Evolutionary conservation across 1,140 invertebrate genomes (phyloP).

Genomic region (Helicorthomorpha holstii): DNA sequence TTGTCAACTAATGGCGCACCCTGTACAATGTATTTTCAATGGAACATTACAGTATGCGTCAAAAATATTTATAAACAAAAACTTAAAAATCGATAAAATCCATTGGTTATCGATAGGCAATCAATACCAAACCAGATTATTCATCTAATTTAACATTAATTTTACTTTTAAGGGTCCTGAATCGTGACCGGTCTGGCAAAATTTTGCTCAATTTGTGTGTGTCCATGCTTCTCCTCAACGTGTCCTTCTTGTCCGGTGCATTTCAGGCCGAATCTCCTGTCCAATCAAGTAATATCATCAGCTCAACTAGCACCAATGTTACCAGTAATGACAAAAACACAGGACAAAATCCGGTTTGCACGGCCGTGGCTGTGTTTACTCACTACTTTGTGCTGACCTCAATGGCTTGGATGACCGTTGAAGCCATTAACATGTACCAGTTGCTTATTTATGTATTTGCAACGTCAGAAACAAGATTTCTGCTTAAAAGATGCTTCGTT

Average conservation of each 20-base stretch:
- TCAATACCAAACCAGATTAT: no score
- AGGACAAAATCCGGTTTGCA: conserved; percentile 15
- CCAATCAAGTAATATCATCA: conserved; percentile 9
- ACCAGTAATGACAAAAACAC: not conserved
- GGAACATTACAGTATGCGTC: no score
- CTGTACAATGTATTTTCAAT: no score
- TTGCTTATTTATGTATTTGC: conserved; percentile 36
- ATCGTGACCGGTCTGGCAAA: conserved; percentile 33
- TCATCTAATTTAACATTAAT: no score
- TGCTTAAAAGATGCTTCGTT: conserved; percentile 31
- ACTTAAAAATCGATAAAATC: no score
- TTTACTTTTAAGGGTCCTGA: conserved; percentile 25
- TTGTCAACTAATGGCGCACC: no score
- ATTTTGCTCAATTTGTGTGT: conserved; percentile 34
- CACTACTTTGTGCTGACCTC: conserved; percentile 33
- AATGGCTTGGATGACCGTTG: conserved; percentile 35
- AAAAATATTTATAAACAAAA: no score
- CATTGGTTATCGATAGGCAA: no score
- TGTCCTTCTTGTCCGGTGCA: conserved; percentile 27
- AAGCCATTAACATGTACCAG: conserved; percentile 36
- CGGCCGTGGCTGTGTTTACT: conserved; percentile 23
- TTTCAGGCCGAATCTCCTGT: no score
- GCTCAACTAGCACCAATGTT: not conserved
- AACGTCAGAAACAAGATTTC: conserved; percentile 29
- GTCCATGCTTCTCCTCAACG: conserved; percentile 31